Conservation (phyloP, 2,888 invertebrate genomes). For the Scaptomyza flava region DNA sequence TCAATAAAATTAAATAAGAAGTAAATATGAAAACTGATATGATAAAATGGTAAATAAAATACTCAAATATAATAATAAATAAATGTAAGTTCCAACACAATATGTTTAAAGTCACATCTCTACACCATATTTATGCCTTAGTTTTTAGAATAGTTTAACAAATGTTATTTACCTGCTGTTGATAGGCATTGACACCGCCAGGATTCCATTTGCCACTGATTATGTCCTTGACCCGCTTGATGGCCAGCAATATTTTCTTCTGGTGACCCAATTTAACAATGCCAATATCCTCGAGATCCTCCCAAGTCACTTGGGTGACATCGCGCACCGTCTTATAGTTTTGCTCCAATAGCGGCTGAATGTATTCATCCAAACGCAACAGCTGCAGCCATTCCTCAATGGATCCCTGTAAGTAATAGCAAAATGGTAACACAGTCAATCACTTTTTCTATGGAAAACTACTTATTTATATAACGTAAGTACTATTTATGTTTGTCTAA, state of each 20-base stretch:
- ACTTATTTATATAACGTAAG: not conserved
- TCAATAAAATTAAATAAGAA: conserved; percentile 13
- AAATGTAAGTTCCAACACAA: no score
- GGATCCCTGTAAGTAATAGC: conserved; percentile 88
- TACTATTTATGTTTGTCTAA: conserved; percentile 24
- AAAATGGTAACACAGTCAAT: not conserved
- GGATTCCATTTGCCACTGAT: conserved; percentile 91
- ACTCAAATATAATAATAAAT: not conserved
- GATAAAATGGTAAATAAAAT: not conserved
- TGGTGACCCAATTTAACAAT: conserved; percentile 97
- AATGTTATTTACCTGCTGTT: conserved; percentile 75
- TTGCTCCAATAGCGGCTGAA: conserved; percentile 94
- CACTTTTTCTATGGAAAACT: conserved; percentile 5
- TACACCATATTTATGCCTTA: not conserved
- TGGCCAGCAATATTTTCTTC: conserved; percentile 98
- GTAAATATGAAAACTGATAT: conserved; percentile 9
- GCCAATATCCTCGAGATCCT: conserved; percentile 99
- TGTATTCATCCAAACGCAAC: conserved; percentile 96
- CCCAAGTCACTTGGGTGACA: conserved; percentile 98
- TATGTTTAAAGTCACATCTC: not conserved
- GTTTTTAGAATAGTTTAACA: no score
- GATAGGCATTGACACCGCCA: conserved; percentile 82
- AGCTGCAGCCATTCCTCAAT: conserved; percentile 97
- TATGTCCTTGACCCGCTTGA: conserved; percentile 97
- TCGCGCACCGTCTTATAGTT: conserved; percentile 97